Percentiles rank a stretch among this genome's conserved stretches.
Conservation (phyloP, 2,113 vertebrate species). For the Oceanodroma tethys region DNA sequence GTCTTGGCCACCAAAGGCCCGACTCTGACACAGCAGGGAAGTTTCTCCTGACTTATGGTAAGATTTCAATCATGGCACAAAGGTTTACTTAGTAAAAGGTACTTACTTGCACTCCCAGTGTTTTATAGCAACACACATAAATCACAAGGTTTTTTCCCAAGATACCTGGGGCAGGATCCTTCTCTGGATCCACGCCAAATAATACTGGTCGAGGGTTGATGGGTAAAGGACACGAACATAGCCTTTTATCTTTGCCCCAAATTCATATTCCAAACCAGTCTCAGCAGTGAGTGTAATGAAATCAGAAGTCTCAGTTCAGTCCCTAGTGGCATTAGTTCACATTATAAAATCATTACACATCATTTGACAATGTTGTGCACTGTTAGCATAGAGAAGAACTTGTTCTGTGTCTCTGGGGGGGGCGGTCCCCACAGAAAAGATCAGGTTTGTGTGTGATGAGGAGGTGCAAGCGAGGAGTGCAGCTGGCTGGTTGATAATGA, state of each 20-base stretch:
- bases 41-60: background rate
- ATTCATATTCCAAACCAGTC: slow-evolving; percentile 71
- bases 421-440: slow-evolving; percentile 71
- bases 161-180: background rate
- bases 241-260: slow-evolving; percentile 35
- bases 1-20: background rate
- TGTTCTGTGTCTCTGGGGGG: slow-evolving; percentile 72
- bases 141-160: background rate
- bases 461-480: slow-evolving; percentile 34
- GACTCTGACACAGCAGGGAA: background rate
- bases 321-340: slow-evolving; percentile 76
- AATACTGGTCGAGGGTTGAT: background rate
- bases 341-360: slow-evolving; percentile 80
- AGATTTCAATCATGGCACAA: background rate
- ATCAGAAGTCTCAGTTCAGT: slow-evolving; percentile 71
- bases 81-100: background rate
- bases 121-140: background rate
- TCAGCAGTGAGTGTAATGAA: slow-evolving; percentile 71
- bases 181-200: background rate
- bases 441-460: slow-evolving; percentile 57
- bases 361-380: slow-evolving; percentile 76
- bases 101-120: background rate
- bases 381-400: slow-evolving; percentile 74
- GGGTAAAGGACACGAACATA: background rate
- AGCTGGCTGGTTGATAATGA: slow-evolving; percentile 68